These are phyloP conservation scores for Podiceps cristatus DNA, from an alignment of 2,113 vertebrate species.

Conservation along the genomic window DNA sequence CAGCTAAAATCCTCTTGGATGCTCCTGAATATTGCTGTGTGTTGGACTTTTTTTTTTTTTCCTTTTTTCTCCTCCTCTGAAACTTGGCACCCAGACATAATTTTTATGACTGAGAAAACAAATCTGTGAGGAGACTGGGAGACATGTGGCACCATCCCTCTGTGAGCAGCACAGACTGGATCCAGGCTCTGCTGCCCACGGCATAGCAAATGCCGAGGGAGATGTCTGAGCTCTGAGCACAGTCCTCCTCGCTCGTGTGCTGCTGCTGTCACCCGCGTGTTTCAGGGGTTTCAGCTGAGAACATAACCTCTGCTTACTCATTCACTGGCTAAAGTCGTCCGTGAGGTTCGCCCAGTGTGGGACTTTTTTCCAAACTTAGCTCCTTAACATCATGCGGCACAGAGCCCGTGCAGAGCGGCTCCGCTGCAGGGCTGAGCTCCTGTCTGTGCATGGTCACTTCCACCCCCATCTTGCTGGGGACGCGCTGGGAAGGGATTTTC, in stretches of 20 bases:
- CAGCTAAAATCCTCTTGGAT: not conserved
- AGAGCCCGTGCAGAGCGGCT: not conserved
- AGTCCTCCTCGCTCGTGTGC: not conserved
- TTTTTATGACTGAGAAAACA: not conserved
- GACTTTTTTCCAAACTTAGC: not conserved
- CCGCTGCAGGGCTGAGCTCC: not conserved
- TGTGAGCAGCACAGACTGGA: not conserved
- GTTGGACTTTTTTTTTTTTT: not conserved
- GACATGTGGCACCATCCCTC: not conserved
- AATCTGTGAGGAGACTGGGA: not conserved
- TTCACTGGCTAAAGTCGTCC: not conserved
- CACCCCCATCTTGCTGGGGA: not conserved
- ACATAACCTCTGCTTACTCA: not conserved
- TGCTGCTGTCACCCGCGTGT: not conserved
- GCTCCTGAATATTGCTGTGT: not conserved
- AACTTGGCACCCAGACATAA: not conserved
- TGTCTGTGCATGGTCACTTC: not conserved
- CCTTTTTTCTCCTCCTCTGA: not conserved
- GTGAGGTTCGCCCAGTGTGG: not conserved
- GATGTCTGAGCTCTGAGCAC: not conserved
- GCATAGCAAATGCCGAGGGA: fast-evolving
- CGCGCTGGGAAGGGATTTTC: not conserved
- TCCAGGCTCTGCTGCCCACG: not conserved
- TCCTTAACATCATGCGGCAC: not conserved
- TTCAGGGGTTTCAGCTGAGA: not conserved